These are phyloP conservation scores for Potamarius usumacintae DNA, from an alignment of 2,113 vertebrate species.

Conservation along the genomic window DNA sequence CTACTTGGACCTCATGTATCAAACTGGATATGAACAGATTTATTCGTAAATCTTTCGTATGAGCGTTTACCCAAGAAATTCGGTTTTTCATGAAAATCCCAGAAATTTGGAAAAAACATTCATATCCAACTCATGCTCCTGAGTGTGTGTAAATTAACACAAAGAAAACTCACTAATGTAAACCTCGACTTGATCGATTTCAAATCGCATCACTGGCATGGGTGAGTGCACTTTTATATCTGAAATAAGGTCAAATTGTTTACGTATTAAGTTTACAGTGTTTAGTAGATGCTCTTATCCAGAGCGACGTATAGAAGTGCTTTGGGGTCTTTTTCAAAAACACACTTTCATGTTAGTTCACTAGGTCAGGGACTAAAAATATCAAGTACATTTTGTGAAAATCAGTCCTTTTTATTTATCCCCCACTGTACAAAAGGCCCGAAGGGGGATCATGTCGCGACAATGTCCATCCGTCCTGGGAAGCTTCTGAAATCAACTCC, in stretches of 20 bases:
- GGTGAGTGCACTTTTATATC: too few species aligned
- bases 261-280: neutral
- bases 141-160: too few species aligned
- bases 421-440: too few species aligned
- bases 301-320: neutral
- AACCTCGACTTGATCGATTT: neutral
- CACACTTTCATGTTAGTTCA: neutral
- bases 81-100: neutral
- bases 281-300: neutral
- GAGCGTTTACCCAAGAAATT: neutral
- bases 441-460: too few species aligned
- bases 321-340: neutral
- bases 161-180: neutral
- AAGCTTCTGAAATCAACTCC: too few species aligned
- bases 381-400: neutral
- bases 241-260: neutral
- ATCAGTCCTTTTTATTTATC: neutral
- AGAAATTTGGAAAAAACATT: too few species aligned
- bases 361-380: neutral
- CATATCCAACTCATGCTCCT: too few species aligned
- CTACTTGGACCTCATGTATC: neutral
- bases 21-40: neutral
- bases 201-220: too few species aligned
- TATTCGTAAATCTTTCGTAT: neutral
- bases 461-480: too few species aligned